Evolutionary conservation across 2,888 invertebrate genomes (phyloP), one percentile per base, ranked within the genome.

Genomic region (Deroplatys truncata): DNA sequence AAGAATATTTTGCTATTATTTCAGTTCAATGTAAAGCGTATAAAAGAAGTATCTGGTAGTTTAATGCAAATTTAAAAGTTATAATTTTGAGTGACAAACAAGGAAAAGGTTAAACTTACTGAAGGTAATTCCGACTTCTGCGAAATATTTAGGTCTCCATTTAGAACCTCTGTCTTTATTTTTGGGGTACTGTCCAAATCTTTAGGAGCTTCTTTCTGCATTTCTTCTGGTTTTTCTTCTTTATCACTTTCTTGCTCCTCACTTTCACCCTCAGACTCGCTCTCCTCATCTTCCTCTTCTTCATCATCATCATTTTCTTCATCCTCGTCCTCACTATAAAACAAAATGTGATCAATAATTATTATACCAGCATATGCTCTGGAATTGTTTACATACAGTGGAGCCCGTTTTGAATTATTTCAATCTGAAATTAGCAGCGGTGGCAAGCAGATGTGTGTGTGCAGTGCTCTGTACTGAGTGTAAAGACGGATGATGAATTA

Each of bases 241-340:
- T 94, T 93, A 25, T 93, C 94, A 4, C 91, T 91, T 3, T 93
- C 93, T 28, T 92, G 92, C n/a, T 91, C 93, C 0, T 92, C 93
- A 31, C 94, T 93, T 92, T 95, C 95, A 28, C 95, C 95, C 0
- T 96, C 96, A 13, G 95, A 95, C 84, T 95, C 95, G 1, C 93
- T 94, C 84, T 94, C 94, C 16, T 94, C 94, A 87, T 94, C 94
- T 91, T 95, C 95, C 16, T 96, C 97, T 0, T 95, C 95, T 4
- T 86, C 86, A 20, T 86, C 86, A 1, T 56, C 86, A 29, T 86
- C 86, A 28, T 56, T 49, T 49, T 49, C 86, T 25, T 86, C 86
- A 28, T 86, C 82, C 31, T 87, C 87, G 35, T 87, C 87, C 87
- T 87, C 87, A 43, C 87, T 87, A 83, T 1, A 91, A 91, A 31